These are phyloP conservation scores for Idaea aversata DNA, from an alignment of 2,888 invertebrate genomes.

Conservation along the genomic window DNA sequence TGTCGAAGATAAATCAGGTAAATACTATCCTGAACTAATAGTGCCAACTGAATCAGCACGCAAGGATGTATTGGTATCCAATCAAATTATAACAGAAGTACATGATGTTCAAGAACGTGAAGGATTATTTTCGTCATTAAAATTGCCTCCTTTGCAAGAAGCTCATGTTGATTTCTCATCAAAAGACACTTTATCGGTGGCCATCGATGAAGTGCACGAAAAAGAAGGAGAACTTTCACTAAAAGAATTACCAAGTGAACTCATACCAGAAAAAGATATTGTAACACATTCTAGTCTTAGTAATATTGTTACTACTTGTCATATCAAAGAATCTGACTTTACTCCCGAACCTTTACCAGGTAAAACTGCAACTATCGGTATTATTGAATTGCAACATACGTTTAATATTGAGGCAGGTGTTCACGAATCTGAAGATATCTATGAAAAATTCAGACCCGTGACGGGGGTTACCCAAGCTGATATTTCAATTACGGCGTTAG, in stretches of 20 bases:
- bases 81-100: slow-evolving; percentile 83
- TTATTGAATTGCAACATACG: slow-evolving; percentile 82
- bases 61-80: slow-evolving; percentile 82
- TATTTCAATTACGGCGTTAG: slow-evolving; percentile 75
- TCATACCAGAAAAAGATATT: slow-evolving; percentile 57
- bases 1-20: slow-evolving; percentile 86
- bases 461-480: slow-evolving; percentile 61
- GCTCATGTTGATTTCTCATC: slow-evolving; percentile 81
- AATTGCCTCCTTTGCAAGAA: slow-evolving; percentile 81
- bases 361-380: slow-evolving; percentile 80
- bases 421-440: slow-evolving; percentile 81
- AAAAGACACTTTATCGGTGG: slow-evolving; percentile 82
- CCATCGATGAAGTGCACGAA: slow-evolving; percentile 80
- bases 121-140: slow-evolving; percentile 80
- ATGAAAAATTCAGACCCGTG: slow-evolving; percentile 65
- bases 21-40: slow-evolving; percentile 88
- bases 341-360: slow-evolving; percentile 64
- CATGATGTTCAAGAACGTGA: slow-evolving; percentile 85
- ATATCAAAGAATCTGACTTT: slow-evolving; percentile 83
- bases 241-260: slow-evolving; percentile 47
- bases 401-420: slow-evolving; percentile 79
- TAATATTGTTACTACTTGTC: slow-evolving; percentile 82
- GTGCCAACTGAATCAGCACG: slow-evolving; percentile 89
- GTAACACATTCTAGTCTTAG: slow-evolving; percentile 76
- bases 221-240: slow-evolving; percentile 81